Percentiles rank a stretch among this genome's conserved stretches.
These are phyloP conservation scores for Diadromus collaris DNA, from an alignment of 2,888 invertebrate genomes.

Conservation along the genomic window DNA sequence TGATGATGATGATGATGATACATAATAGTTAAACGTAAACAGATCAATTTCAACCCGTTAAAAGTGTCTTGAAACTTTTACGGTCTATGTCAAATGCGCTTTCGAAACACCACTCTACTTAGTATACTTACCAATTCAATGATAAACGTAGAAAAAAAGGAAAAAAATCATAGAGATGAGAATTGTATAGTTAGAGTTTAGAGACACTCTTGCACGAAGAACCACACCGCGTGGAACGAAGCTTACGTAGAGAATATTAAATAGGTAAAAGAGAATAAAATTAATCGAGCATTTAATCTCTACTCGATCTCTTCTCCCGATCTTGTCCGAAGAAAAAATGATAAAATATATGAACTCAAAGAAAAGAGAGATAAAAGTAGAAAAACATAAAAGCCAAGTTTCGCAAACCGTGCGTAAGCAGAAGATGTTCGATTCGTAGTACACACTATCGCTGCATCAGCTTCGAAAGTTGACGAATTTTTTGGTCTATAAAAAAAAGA, in stretches of 20 bases:
- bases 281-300: slow-evolving; percentile 43
- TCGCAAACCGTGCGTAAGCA: background rate
- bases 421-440: background rate
- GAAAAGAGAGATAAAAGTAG: slow-evolving; percentile 14
- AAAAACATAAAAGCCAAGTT: slow-evolving; percentile 16
- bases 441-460: background rate
- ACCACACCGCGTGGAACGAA: slow-evolving; percentile 49
- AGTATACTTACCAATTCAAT: slow-evolving; percentile 37
- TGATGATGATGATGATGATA: slow-evolving; percentile 54
- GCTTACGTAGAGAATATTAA: slow-evolving; percentile 54
- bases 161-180: slow-evolving; percentile 35
- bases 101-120: slow-evolving; percentile 49
- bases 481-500: slow-evolving; percentile 21
- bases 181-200: slow-evolving; percentile 56
- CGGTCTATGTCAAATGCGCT: slow-evolving; percentile 44
- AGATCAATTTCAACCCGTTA: slow-evolving; percentile 27
- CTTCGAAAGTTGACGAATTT: slow-evolving; percentile 12
- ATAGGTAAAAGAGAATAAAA: slow-evolving; percentile 23
- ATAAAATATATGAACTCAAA: background rate
- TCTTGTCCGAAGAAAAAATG: slow-evolving; percentile 13
- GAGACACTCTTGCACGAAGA: slow-evolving; percentile 57
- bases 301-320: slow-evolving; percentile 56
- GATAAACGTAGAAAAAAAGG: slow-evolving; percentile 39
- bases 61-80: slow-evolving; percentile 49
- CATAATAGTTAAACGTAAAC: slow-evolving; percentile 63